phyloP scores from a whole-genome alignment of 2,888 invertebrate genomes.

The Pristionchus fissidentatus region DNA sequence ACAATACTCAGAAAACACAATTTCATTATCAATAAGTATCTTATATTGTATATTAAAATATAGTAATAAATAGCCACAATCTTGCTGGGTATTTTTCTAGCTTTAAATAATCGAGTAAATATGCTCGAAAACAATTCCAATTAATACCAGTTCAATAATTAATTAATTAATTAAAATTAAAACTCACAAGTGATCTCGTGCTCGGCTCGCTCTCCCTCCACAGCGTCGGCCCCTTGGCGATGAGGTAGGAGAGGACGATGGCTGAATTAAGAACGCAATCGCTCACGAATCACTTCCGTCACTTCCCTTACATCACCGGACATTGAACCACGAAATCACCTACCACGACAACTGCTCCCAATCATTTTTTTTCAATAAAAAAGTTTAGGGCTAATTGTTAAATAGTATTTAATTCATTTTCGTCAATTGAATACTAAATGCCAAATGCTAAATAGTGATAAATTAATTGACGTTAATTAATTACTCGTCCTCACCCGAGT shows the following conservation, averaged over 20 bases:
- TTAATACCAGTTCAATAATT: neutral
- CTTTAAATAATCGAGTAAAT: too few relatives aligned
- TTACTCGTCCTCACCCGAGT: neutral
- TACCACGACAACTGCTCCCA: neutral
- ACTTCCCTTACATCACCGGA: neutral
- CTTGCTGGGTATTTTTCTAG: too few relatives aligned
- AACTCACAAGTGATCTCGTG: slow-evolving; percentile 21
- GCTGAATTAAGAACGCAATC: neutral
- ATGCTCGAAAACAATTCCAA: too few relatives aligned
- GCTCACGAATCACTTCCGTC: neutral
- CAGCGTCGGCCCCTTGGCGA: slow-evolving; percentile 4
- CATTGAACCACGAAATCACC: neutral
- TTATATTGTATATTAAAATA: too few relatives aligned
- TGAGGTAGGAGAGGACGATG: neutral
- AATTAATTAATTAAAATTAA: neutral
- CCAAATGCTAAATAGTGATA: neutral
- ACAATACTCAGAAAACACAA: too few relatives aligned
- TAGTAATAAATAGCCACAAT: too few relatives aligned
- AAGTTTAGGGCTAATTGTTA: too few relatives aligned
- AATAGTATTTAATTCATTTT: too few relatives aligned
- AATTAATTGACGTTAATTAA: neutral
- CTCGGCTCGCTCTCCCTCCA: slow-evolving; percentile 8
- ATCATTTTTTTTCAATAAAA: too few relatives aligned
- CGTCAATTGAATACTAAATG: too few relatives aligned
- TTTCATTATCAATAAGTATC: too few relatives aligned